Evolutionary conservation across 1,140 invertebrate species (phyloP).

Genomic region (Drosophila guanche): DNA sequence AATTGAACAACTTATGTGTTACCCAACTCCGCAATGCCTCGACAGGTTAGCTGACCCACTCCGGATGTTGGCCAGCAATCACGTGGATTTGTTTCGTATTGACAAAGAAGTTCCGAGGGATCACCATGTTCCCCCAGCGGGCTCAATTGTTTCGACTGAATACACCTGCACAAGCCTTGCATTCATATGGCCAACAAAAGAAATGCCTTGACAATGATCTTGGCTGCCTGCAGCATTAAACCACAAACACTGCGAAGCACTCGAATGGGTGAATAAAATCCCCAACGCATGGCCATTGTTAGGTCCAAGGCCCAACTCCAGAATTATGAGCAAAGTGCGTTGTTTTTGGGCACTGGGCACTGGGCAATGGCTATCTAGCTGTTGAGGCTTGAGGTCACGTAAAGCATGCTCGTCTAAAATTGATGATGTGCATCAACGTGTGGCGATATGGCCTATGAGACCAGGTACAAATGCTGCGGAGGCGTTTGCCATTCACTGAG

Average conservation of each 20-base stretch:
- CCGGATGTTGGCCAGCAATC: no score
- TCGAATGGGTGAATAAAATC: neutral
- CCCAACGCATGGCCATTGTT: neutral
- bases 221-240: constrained; percentile 5
- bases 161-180: no score
- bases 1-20: no score
- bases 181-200: no score
- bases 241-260: constrained; percentile 4
- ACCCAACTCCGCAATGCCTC: no score
- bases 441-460: constrained; percentile 54
- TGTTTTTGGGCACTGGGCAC: neutral
- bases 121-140: no score
- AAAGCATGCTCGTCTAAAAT: constrained; percentile 76
- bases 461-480: constrained; percentile 21
- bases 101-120: no score
- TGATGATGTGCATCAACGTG: constrained; percentile 78
- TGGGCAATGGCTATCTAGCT: no score
- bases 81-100: no score
- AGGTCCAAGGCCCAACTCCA: constrained; percentile 10
- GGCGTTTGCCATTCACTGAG: constrained; percentile 43
- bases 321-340: neutral
- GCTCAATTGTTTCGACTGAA: no score
- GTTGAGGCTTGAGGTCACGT: constrained; percentile 52
- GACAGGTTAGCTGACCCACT: no score
- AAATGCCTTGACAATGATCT: no score